Evolutionary conservation across 2,797 vertebrate species (phyloP), one percentile per base, ranked within the genome.

Genomic region (Amblyraja radiata): DNA sequence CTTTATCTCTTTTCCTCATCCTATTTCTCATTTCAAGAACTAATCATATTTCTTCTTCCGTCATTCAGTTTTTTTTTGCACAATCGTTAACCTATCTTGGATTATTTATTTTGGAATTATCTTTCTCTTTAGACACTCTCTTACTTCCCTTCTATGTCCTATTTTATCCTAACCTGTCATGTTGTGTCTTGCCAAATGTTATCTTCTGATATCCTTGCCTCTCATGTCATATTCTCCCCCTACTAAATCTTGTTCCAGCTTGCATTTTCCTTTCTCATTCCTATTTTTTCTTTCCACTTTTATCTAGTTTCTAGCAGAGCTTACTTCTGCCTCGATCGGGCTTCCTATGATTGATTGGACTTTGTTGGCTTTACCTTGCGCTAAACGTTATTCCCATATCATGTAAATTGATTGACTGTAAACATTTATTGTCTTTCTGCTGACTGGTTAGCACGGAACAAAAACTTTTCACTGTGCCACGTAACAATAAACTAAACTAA

Each of bases 91-190:
- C 61, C 11, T 18, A 92, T 92, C 46, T 92, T 92, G 36, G 13
- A 28, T 73, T 10, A 14, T 25, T n/a, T 46, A 25, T 18, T 58
- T 92, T 92, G 39, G 73, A 73, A 92, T 46, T 58, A 58, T 73
- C 71, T 73, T 23, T 76, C 68, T 58, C 90, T 58, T 46, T 58
- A 2, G 68, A 25, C 90, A 92, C 5, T 58, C 1, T 14, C 63
- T 71, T 23, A 28, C 39, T 92, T 92, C 90, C 90, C 23, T 92
- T 92, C 39, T n/a, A n/a, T 74, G 23, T 74, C 71, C 68, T 28
- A 23, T 74, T 91, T 25, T 74, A 54, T 91, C 46, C 90, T 54
- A 74, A 54, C 28, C n/a, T 76, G 71, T 92, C 71, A 28, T 92
- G 23, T 25, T 39, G 32, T 28, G 65, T 58, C 71, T n/a, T 54